Base-by-base conservation (phyloP, 2,888 invertebrate species). In the Iselma pallidipennis region DNA sequence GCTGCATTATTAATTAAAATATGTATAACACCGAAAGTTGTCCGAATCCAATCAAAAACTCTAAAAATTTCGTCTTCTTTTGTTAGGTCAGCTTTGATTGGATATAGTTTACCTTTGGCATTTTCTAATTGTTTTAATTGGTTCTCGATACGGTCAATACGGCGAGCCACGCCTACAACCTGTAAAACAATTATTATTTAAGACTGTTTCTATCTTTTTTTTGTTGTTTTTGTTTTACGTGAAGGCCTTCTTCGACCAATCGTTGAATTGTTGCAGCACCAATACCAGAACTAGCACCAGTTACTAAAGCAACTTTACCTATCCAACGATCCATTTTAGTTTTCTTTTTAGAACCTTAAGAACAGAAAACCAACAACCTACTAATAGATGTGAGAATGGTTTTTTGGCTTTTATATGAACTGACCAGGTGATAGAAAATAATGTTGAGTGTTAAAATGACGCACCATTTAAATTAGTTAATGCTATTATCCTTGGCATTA, bases 1-100 rank as follows among this genome's bases (percentile, higher is more conserved):
- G 71, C 71, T 4, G 60, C 82, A 58, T 81, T 81, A 57, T 82
- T 82, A 6, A 82, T 73, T 26, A 82, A 68, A 28, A 82, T 74
- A 54, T 79, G 74, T 9, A 81, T 72, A 0, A 74, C 72, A 3
- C 79, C 80, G 1, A 81, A 68, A 75, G 78, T 29, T 74, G 66
- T 25, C 70, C 76, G 33, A 77, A 75, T n/a, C 75, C 76, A 76
- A n/a, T 75, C 55, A 49, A 82, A 80, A 2, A 73, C 72, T 1
- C 71, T 66, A 25, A 71, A 57, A 19, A 82, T 74, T 23, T 76
- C 78, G 37, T 71, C 71, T 57, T 79, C 79, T 31, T 74, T 77
- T 25, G 77, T 67, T 1, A 82, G 61, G 62, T 82, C 81, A 59
- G 78, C 76, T 68, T 78, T 73, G 2, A 74, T 37, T 0, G 77